Conservation (phyloP, 2,113 vertebrate species). For the Neoarius graeffei region DNA sequence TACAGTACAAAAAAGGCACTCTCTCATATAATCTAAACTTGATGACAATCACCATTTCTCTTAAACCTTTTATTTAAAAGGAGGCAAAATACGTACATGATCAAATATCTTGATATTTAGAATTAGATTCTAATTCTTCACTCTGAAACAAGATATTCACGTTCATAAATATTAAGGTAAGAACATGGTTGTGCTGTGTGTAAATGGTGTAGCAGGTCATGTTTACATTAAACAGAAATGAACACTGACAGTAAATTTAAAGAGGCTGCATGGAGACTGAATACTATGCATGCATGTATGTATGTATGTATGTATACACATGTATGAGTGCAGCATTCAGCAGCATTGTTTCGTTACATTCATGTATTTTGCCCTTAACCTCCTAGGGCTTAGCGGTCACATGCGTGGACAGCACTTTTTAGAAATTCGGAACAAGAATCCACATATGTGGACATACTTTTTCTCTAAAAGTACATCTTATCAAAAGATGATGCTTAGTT, state of each 20-base stretch:
- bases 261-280: neutral
- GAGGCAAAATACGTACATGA: neutral
- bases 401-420: too few species aligned
- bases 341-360: neutral
- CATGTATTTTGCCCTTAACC: neutral
- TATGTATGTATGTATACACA: too few species aligned
- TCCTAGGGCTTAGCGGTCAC: too few species aligned
- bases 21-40: neutral
- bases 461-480: too few species aligned
- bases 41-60: neutral
- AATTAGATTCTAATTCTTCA: neutral
- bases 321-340: too few species aligned
- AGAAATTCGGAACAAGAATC: too few species aligned
- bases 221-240: neutral
- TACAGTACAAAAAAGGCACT: neutral
- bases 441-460: too few species aligned
- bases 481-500: too few species aligned
- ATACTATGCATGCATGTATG: neutral
- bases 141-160: too few species aligned
- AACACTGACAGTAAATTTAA: neutral
- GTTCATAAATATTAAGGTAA: neutral
- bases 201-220: neutral
- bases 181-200: neutral
- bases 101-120: neutral
- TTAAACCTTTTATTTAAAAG: neutral